Evolutionary conservation across 2,113 vertebrate genomes (phyloP).

Genomic region (Bubo bubo): DNA sequence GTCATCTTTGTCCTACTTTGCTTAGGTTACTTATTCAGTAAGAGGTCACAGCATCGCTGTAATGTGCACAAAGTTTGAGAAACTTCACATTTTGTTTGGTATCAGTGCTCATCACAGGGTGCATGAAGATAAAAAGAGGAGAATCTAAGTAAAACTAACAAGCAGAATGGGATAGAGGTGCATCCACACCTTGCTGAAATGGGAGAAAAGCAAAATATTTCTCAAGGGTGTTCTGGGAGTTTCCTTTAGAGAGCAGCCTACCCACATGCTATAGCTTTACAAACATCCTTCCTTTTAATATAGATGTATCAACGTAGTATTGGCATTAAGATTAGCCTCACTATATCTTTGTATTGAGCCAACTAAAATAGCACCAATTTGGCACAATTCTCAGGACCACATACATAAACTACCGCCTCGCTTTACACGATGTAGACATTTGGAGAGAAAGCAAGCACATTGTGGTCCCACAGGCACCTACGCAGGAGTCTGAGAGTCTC

Average conservation of each 20-base stretch:
- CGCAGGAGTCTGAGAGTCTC: background rate
- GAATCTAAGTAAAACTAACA: background rate
- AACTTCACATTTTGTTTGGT: background rate
- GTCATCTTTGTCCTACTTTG: slow-evolving; percentile 11
- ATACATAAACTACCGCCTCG: background rate
- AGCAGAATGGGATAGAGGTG: background rate
- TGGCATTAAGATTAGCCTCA: background rate
- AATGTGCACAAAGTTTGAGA: background rate
- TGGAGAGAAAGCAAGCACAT: background rate
- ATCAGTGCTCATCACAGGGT: background rate
- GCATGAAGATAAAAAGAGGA: background rate
- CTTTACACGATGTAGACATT: accelerated
- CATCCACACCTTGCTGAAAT: background rate
- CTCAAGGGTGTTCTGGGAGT: background rate
- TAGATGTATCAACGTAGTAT: accelerated
- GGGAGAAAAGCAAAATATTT: background rate
- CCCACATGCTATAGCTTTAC: accelerated
- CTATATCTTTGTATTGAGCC: background rate
- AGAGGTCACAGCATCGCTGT: background rate
- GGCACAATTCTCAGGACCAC: background rate
- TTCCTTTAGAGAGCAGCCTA: background rate
- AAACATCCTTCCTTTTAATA: background rate
- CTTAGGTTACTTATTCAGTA: background rate
- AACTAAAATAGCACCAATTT: background rate
- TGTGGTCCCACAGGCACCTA: background rate